A percentile compares a stretch with the other conserved stretches of the same genome.
These are phyloP conservation scores for Pomacea maculata DNA, from an alignment of 1,140 invertebrate genomes.

Conservation along the genomic window DNA sequence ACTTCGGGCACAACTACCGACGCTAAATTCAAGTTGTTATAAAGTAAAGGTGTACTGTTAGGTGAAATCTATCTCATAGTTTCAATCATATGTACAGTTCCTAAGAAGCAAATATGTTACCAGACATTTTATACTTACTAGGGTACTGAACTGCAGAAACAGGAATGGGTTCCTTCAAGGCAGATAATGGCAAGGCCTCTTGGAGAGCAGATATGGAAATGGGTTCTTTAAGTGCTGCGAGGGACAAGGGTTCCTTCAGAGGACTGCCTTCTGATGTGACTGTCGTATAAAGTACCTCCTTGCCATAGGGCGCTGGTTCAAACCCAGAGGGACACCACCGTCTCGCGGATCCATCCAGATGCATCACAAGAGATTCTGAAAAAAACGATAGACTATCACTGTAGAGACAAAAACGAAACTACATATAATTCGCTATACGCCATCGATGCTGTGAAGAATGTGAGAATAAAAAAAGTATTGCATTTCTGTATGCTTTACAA, in stretches of 20 bases:
- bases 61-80: too few relatives aligned
- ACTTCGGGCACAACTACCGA: too few relatives aligned
- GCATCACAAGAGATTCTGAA: constrained; percentile 37
- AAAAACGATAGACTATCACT: constrained; percentile 7
- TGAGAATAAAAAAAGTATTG: not conserved
- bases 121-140: too few relatives aligned
- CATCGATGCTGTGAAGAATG: not conserved
- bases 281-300: constrained; percentile 34
- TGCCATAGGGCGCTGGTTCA: constrained; percentile 39
- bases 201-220: constrained; percentile 6
- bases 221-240: constrained; percentile 2
- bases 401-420: constrained; percentile 7
- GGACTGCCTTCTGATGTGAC: constrained; percentile 26
- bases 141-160: too few relatives aligned
- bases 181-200: too few relatives aligned
- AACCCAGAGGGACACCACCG: constrained; percentile 38
- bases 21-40: too few relatives aligned
- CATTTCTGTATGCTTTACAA: not conserved
- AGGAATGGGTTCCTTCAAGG: too few relatives aligned
- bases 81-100: too few relatives aligned
- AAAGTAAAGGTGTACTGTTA: too few relatives aligned
- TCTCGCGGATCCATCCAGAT: constrained; percentile 28
- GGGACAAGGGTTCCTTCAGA: constrained; percentile 33
- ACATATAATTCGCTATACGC: not conserved
- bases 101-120: too few relatives aligned